A percentile compares a stretch with the other conserved stretches of the same genome.
These are phyloP conservation scores for Venustoraphidia nigricollis DNA, from an alignment of 2,888 invertebrate genomes.

Conservation along the genomic window DNA sequence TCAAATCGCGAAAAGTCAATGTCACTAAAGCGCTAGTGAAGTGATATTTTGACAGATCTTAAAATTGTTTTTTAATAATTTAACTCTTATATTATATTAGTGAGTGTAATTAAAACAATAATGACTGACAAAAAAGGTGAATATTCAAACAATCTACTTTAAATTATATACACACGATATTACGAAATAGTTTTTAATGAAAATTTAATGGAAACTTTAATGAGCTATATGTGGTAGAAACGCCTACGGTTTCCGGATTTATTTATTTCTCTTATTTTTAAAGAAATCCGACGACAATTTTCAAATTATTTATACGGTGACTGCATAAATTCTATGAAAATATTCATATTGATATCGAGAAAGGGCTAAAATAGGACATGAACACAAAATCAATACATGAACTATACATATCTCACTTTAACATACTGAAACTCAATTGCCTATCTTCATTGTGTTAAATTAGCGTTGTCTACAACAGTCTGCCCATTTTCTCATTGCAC, in stretches of 20 bases:
- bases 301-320: background rate
- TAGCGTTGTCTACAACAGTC: too few relatives aligned
- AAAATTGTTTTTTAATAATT: background rate
- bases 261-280: background rate
- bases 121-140: slow-evolving; percentile 22
- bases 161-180: too few relatives aligned
- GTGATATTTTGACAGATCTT: slow-evolving; percentile 5
- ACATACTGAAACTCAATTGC: background rate
- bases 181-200: too few relatives aligned
- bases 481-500: too few relatives aligned
- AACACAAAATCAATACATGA: background rate
- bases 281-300: background rate
- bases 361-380: background rate
- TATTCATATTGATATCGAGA: background rate
- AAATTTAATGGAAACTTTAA: too few relatives aligned
- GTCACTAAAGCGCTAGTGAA: background rate
- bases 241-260: background rate
- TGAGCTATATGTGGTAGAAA: background rate
- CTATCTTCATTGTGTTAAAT: background rate
- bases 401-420: background rate
- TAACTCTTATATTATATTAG: background rate
- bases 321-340: background rate
- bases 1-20: too few relatives aligned
- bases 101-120: slow-evolving; percentile 8
- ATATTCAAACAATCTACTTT: slow-evolving; percentile 3